Conservation (phyloP, 2,888 invertebrate species). For the Drosophila atripex region DNA sequence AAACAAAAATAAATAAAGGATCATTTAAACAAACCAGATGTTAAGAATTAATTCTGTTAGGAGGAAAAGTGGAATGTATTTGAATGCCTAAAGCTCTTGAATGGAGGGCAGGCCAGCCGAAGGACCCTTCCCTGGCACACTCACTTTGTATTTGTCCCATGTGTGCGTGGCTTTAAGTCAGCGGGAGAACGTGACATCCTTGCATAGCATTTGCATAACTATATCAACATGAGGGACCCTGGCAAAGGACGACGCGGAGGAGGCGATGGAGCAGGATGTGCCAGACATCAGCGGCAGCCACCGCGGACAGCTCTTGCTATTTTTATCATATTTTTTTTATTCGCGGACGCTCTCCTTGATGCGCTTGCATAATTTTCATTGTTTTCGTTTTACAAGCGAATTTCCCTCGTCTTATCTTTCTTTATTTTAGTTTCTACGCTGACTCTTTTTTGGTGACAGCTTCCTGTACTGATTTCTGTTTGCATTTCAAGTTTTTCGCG, state of each 20-base stretch:
- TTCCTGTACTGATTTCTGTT: slow-evolving; percentile 76
- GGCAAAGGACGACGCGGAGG: slow-evolving; percentile 21
- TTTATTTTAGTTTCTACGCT: slow-evolving; percentile 37
- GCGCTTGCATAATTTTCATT: slow-evolving; percentile 79
- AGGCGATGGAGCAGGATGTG: slow-evolving; percentile 1
- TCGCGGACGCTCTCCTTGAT: slow-evolving; percentile 49
- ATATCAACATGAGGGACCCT: slow-evolving; percentile 64
- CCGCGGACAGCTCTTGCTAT: slow-evolving; percentile 48
- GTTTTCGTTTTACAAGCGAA: slow-evolving; percentile 74
- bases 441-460: slow-evolving; percentile 35
- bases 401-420: slow-evolving; percentile 56
- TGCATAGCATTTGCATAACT: slow-evolving; percentile 79
- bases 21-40: neutral
- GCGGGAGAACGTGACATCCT: slow-evolving; percentile 78
- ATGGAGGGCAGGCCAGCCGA: neutral
- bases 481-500: slow-evolving; percentile 72
- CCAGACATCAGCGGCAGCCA: slow-evolving; percentile 49
- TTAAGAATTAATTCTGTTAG: neutral
- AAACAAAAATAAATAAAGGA: no score
- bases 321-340: slow-evolving; percentile 61
- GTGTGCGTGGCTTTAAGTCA: slow-evolving; percentile 70
- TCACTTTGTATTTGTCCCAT: slow-evolving; percentile 34
- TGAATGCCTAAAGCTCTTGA: neutral
- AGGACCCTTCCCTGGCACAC: slow-evolving; percentile 13
- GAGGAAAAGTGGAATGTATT: neutral